These are phyloP conservation scores for Fukomys damarensis DNA, from an alignment of 2,113 vertebrate genomes.

Conservation along the genomic window DNA sequence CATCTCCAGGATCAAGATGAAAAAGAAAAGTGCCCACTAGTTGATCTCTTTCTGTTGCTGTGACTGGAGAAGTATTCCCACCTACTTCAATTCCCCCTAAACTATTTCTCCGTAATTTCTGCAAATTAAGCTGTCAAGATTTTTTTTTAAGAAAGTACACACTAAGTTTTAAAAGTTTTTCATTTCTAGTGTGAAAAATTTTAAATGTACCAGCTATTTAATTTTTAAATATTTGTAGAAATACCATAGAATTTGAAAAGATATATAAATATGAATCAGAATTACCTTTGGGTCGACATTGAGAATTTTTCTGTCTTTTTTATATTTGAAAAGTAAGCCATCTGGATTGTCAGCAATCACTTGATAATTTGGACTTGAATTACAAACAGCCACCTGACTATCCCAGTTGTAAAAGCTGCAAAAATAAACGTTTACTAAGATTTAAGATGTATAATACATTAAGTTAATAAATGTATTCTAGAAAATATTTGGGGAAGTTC, in stretches of 20 bases:
- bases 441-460: slow-evolving; percentile 6
- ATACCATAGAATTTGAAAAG: neutral
- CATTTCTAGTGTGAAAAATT: neutral
- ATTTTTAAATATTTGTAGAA: slow-evolving; percentile 30
- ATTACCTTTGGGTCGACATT: slow-evolving; percentile 91
- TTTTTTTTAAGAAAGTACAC: neutral
- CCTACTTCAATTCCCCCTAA: neutral
- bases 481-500: neutral
- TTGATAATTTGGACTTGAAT: slow-evolving; percentile 91
- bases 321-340: slow-evolving; percentile 92
- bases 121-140: neutral
- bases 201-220: neutral
- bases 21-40: neutral
- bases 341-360: slow-evolving; percentile 89
- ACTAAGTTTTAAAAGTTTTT: slow-evolving; percentile 22
- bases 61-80: neutral
- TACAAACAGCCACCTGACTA: slow-evolving; percentile 86
- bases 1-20: neutral
- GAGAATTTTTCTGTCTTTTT: slow-evolving; percentile 89
- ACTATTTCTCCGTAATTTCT: neutral
- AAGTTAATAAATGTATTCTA: slow-evolving; percentile 26
- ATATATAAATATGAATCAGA: neutral
- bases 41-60: neutral
- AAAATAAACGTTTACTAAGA: slow-evolving; percentile 70
- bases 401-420: slow-evolving; percentile 94